Conservation (phyloP, 2,113 vertebrate genomes). For the Egretta garzetta region DNA sequence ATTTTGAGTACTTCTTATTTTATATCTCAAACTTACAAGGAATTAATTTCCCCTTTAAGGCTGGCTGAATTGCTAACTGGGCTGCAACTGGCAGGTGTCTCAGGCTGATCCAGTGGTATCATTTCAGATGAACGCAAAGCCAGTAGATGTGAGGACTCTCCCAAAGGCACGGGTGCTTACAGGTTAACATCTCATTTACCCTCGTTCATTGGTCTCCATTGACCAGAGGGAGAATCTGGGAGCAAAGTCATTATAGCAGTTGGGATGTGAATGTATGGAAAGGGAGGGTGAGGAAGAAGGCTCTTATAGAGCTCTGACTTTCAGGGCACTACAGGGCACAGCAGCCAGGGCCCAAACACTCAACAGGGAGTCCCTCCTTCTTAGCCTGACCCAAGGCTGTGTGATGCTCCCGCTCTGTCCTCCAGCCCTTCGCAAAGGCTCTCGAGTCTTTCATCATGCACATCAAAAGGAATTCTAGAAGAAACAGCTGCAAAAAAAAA, state of each 20-base stretch:
- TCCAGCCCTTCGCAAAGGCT: accelerated
- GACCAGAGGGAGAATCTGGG: background rate
- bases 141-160: background rate
- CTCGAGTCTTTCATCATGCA: background rate
- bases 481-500: conserved; percentile 42
- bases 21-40: background rate
- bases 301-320: background rate
- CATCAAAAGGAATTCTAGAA: conserved; percentile 43
- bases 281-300: background rate
- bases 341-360: background rate
- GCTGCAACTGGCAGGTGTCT: background rate
- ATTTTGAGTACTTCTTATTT: background rate
- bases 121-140: background rate
- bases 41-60: background rate
- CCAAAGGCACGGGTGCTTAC: background rate
- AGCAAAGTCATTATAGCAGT: background rate
- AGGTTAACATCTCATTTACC: background rate
- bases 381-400: background rate
- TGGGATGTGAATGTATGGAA: background rate
- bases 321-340: background rate
- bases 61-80: background rate
- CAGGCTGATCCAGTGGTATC: background rate
- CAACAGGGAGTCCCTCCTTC: background rate
- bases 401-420: background rate
- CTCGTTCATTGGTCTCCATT: background rate